phyloP scores from a whole-genome alignment of 2,113 vertebrate genomes.

The Solenodon paradoxus region DNA sequence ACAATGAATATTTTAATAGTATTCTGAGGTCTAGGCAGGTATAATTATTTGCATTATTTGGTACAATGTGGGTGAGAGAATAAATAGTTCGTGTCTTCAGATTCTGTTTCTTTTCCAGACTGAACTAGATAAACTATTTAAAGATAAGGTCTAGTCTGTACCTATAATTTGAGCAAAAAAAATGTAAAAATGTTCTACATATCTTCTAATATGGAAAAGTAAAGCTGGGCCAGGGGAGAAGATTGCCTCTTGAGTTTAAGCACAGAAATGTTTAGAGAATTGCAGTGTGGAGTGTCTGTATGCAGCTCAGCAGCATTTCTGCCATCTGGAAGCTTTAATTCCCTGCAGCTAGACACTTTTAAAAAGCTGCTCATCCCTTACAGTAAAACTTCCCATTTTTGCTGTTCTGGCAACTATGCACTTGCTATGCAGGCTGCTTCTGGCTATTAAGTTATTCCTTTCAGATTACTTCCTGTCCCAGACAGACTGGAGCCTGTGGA shows the following conservation, averaged over 20 bases:
- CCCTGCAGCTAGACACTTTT: constrained; percentile 58
- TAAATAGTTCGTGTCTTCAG: not conserved
- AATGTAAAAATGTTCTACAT: not conserved
- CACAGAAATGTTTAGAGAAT: not conserved
- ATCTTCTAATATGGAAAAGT: not conserved
- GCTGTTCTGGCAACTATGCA: constrained; percentile 55
- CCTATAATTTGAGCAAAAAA: not conserved
- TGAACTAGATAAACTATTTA: not conserved
- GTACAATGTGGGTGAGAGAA: not conserved
- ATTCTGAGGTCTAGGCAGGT: not conserved
- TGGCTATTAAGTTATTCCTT: constrained; percentile 69
- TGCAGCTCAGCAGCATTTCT: constrained; percentile 20
- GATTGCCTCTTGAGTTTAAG: not conserved
- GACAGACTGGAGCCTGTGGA: constrained; percentile 59
- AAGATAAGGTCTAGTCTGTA: not conserved
- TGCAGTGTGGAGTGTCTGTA: not conserved
- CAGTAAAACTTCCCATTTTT: constrained; percentile 64
- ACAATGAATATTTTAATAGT: not conserved
- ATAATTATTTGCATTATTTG: not conserved
- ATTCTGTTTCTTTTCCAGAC: not conserved
- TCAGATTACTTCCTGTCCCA: constrained; percentile 54
- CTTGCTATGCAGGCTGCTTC: constrained; percentile 43
- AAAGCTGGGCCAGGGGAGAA: not conserved
- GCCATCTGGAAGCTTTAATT: constrained; percentile 65
- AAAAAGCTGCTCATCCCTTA: constrained; percentile 65